These are phyloP conservation scores for Cynoglossus semilaevis DNA, from an alignment of 2,113 vertebrate genomes.

Conservation along the genomic window DNA sequence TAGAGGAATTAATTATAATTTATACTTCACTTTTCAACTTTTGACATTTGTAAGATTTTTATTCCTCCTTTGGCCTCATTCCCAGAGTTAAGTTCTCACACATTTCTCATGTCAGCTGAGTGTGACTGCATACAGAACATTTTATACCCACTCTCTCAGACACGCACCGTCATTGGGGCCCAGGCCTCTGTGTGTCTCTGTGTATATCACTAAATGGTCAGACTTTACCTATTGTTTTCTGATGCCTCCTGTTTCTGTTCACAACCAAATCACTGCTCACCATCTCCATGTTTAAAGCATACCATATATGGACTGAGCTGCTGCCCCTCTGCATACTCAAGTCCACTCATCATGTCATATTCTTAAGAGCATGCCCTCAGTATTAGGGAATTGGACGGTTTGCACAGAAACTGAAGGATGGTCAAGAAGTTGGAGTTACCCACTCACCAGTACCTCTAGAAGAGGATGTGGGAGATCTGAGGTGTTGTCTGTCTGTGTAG, in stretches of 20 bases:
- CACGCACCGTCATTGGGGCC: background rate
- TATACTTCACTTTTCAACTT: background rate
- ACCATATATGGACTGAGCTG: constrained; percentile 56
- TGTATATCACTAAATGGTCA: background rate
- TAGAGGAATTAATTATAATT: too few species aligned
- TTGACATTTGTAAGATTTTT: background rate
- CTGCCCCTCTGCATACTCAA: constrained; percentile 22
- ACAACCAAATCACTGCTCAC: background rate
- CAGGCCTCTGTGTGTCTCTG: background rate
- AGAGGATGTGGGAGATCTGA: constrained; percentile 38
- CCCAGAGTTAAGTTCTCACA: constrained; percentile 42
- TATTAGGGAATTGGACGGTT: constrained; percentile 28
- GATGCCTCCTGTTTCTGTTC: too few species aligned
- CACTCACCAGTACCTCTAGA: background rate
- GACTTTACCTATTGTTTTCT: too few species aligned
- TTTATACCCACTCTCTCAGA: constrained; percentile 10
- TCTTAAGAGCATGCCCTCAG: too few species aligned
- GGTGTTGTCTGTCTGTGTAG: constrained; percentile 38
- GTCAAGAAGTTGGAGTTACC: constrained; percentile 11
- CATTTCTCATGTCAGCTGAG: constrained; percentile 47
- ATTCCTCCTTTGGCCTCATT: constrained; percentile 42
- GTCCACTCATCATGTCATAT: constrained; percentile 71
- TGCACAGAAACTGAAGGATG: constrained; percentile 3
- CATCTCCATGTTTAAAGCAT: constrained; percentile 34
- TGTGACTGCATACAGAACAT: constrained; percentile 22